Conservation (phyloP, 2,113 vertebrate species). For the Tachysurus vachellii region DNA sequence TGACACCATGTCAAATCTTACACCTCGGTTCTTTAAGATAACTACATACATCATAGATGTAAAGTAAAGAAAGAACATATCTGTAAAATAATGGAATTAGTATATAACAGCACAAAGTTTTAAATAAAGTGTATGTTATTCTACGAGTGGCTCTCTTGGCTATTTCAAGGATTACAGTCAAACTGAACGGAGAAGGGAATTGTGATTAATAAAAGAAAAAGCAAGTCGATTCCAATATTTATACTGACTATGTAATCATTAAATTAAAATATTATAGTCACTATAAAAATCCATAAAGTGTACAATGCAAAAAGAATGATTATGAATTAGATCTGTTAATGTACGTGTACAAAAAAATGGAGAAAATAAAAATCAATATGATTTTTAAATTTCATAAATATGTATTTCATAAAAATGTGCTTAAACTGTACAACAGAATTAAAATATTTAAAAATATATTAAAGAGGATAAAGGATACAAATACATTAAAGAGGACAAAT, state of each 20-base stretch:
- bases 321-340: not conserved
- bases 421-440: not conserved
- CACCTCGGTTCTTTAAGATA: not conserved
- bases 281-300: not conserved
- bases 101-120: not conserved
- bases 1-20: not conserved
- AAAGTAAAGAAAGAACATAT: not conserved
- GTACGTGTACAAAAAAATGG: not conserved
- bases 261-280: not conserved
- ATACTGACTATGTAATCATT: not conserved
- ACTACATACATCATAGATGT: not conserved
- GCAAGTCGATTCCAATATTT: not conserved
- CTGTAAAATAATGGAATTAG: not conserved
- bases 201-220: not conserved
- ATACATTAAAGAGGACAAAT: not conserved
- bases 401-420: too few relatives aligned
- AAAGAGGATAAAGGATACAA: not conserved
- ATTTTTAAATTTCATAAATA: not conserved
- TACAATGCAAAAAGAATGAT: not conserved
- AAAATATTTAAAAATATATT: not conserved
- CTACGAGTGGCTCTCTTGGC: not conserved
- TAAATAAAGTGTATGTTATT: not conserved
- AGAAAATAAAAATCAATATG: not conserved
- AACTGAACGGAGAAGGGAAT: not conserved
- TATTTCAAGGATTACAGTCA: not conserved